phyloP scores from a whole-genome alignment of 2,888 invertebrate genomes.

The Leptinotarsa juncta region DNA sequence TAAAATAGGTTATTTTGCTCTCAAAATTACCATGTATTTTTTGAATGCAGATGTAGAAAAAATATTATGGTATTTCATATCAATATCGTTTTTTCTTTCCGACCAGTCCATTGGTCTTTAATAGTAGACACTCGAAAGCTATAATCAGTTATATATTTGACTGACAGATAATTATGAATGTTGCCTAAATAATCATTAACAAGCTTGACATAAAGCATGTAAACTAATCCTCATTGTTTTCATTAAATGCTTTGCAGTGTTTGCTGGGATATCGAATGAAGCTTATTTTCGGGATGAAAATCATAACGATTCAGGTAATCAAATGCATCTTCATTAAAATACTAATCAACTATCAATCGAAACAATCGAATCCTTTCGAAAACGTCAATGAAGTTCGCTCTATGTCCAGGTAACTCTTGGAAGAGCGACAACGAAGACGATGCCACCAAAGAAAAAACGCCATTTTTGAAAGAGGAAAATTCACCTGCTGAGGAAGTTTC shows the following conservation, averaged over 20 bases:
- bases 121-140: too few relatives aligned
- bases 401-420: conserved; percentile 65
- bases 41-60: too few relatives aligned
- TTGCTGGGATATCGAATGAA: conserved; percentile 80
- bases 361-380: conserved; percentile 27
- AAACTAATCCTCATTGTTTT: conserved; percentile 43
- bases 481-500: conserved; percentile 61
- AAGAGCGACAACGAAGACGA: conserved; percentile 66
- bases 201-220: conserved; percentile 33
- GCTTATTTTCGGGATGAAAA: conserved; percentile 83
- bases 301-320: conserved; percentile 72
- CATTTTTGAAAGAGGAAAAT: conserved; percentile 62
- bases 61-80: too few relatives aligned
- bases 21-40: too few relatives aligned
- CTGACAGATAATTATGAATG: background rate
- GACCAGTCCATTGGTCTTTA: too few relatives aligned
- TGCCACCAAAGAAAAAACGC: conserved; percentile 65
- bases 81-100: too few relatives aligned
- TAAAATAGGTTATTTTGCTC: too few relatives aligned
- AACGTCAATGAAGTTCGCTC: conserved; percentile 42
- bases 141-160: too few relatives aligned
- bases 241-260: conserved; percentile 65
- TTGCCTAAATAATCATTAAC: conserved; percentile 27
- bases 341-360: conserved; percentile 24
- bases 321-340: conserved; percentile 32